Evolutionary conservation across 1,140 invertebrate species (phyloP).

Genomic region (Manduca sexta): DNA sequence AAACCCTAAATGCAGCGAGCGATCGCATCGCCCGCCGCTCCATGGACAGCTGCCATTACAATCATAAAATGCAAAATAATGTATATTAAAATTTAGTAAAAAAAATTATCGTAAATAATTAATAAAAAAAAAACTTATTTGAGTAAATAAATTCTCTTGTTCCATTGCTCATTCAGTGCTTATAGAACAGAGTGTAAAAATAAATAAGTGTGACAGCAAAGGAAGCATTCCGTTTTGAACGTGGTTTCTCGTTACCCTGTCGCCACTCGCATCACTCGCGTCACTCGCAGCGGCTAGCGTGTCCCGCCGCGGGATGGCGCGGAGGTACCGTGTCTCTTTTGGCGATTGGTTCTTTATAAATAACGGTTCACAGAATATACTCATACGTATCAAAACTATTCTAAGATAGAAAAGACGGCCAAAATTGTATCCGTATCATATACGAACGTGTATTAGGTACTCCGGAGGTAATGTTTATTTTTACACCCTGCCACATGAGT

Average conservation of each 20-base stretch:
- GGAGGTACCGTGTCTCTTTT: conserved; percentile 2
- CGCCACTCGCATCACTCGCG: no score
- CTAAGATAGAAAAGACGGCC: conserved; percentile 12
- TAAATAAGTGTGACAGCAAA: conserved; percentile 27
- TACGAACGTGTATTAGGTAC: not conserved
- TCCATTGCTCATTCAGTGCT: conserved; percentile 69
- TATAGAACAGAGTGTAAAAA: conserved; percentile 63
- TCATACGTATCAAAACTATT: conserved; percentile 22
- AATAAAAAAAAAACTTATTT: conserved; percentile 62
- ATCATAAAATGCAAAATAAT: conserved; percentile 71
- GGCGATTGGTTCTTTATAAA: not conserved
- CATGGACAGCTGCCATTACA: conserved; percentile 68
- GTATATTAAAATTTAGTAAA: conserved; percentile 61
- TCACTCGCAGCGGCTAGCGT: no score
- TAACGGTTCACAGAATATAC: no score
- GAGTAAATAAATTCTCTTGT: conserved; percentile 74
- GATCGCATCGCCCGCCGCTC: conserved; percentile 52
- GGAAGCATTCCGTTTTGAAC: conserved; percentile 8
- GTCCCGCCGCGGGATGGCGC: no score
- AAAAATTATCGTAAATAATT: conserved; percentile 61
- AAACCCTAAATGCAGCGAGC: conserved; percentile 57
- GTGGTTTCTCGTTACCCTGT: conserved; percentile 7
- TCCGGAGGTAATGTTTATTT: conserved; percentile 37
- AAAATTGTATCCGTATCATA: not conserved
- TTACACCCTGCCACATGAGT: conserved; percentile 67